Evolutionary conservation across 2,113 vertebrate species (phyloP), one percentile per base, ranked within the genome.

Genomic region (Oophaga pumilio): DNA sequence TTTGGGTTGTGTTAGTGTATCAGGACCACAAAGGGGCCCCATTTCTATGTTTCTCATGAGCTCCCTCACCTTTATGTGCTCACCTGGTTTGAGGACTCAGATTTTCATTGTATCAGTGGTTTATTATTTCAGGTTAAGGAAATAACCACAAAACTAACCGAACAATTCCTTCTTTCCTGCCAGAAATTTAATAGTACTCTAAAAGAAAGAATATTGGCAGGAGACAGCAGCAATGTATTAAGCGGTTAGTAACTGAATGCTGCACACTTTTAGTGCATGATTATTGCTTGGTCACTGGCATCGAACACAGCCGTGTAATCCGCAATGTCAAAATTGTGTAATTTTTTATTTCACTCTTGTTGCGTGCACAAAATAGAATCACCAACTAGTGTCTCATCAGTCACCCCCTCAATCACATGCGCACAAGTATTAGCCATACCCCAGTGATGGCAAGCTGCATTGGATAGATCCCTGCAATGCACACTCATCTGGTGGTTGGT

Each of bases 121-220:
- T 66, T 66, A 82, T 60, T 64, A 82, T 82, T 82, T n/a, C 18
- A 49, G 17, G 59, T 62, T 66, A 50, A 82, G 50, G 33, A 82
- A 82, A 50, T 18, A n/a, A 50, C 24, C 13, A 79, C 26, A 82
- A 64, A 82, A 1, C 2, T 49, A 50, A 64, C 20, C n/a, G 79
- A 64, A 82, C 80, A 82, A 64, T 82, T 62, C 59, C 59, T 66
- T 66, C 33, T 28, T 33, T n/a, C 12, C 28, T 82, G 80, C 80
- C 80, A 82, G 22, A 66, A 49, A 66, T 43, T 43, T 66, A 49
- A 66, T 64, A 24, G 33, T 66, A 8, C 80, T 50, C 57, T 28
- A 52, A n/a, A 57, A 49, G 60, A 66, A 43, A 66, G 80, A 66
- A 24, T 24, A 26, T 66, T 82, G 80, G 80, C 80, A 82, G 28